phyloP scores from a whole-genome alignment of 53 echinoderm and acorn worm species.

The Stichopus horrens region DNA sequence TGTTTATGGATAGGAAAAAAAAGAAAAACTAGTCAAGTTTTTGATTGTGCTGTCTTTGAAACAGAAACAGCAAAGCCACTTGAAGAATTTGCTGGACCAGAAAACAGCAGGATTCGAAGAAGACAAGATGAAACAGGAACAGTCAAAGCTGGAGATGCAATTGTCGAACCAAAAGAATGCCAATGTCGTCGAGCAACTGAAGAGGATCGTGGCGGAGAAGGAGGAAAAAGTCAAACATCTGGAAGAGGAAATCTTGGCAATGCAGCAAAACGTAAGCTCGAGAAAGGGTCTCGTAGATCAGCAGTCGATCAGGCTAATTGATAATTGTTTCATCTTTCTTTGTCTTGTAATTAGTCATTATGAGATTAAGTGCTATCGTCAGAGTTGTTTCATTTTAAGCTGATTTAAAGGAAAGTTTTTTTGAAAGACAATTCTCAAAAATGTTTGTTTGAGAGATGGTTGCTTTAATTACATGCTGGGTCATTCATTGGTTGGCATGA shows the following conservation, averaged over 20 bases:
- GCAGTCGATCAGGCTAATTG: background rate
- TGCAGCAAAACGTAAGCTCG: slow-evolving; percentile 68
- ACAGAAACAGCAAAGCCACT: slow-evolving; percentile 82
- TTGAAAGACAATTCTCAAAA: too few relatives aligned
- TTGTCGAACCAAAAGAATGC: slow-evolving; percentile 68
- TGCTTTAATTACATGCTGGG: too few relatives aligned
- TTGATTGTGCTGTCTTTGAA: background rate
- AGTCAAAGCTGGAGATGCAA: slow-evolving; percentile 59
- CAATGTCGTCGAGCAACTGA: slow-evolving; percentile 84
- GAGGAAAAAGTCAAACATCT: slow-evolving; percentile 80
- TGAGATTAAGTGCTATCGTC: too few relatives aligned
- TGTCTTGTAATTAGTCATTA: too few relatives aligned
- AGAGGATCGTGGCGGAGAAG: slow-evolving; percentile 76
- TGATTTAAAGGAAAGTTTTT: too few relatives aligned
- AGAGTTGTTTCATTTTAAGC: too few relatives aligned
- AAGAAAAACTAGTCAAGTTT: background rate
- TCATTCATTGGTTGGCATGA: too few relatives aligned
- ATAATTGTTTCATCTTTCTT: too few relatives aligned
- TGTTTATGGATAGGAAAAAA: too few relatives aligned
- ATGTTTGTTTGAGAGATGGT: too few relatives aligned
- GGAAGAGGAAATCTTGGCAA: slow-evolving; percentile 79
- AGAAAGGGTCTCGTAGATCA: background rate
- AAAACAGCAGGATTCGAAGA: slow-evolving; percentile 57
- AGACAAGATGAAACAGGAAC: slow-evolving; percentile 44
- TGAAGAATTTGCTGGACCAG: slow-evolving; percentile 78